phyloP scores from a whole-genome alignment of 2,797 vertebrate genomes.

The Sarcophilus harrisii region DNA sequence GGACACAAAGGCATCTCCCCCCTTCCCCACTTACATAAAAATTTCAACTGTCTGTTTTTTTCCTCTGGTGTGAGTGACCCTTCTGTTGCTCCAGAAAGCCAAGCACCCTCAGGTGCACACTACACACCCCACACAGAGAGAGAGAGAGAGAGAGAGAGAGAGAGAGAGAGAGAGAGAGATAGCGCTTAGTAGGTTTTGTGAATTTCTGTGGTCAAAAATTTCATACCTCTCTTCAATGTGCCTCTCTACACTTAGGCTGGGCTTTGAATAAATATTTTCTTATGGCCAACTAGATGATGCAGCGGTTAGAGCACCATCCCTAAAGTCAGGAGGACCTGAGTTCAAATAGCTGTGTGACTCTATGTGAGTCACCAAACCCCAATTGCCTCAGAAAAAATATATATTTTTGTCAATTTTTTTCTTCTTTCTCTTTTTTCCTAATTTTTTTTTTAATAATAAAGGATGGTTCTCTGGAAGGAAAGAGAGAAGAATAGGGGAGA shows the following conservation, averaged over 20 bases:
- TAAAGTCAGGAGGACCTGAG: too few relatives aligned
- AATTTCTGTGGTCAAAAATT: background rate
- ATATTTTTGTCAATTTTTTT: background rate
- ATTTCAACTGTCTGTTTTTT: background rate
- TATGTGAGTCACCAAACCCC: too few relatives aligned
- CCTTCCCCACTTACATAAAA: background rate
- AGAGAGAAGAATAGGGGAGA: background rate
- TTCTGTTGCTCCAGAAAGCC: background rate
- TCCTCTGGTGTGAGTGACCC: background rate
- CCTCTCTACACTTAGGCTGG: background rate
- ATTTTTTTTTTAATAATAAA: background rate
- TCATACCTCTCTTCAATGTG: background rate
- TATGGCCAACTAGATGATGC: too few relatives aligned
- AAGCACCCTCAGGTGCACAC: background rate
- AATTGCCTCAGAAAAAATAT: too few relatives aligned
- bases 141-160: too few relatives aligned
- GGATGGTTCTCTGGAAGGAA: background rate
- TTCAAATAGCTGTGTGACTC: too few relatives aligned
- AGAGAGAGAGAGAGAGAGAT: too few relatives aligned
- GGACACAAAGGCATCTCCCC: background rate
- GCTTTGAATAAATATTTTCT: background rate
- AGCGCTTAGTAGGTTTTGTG: background rate
- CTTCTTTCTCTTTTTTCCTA: background rate
- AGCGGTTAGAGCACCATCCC: too few relatives aligned
- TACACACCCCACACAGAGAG: background rate